These are phyloP conservation scores for Calliphora vicina DNA, from an alignment of 1,140 invertebrate genomes.

Conservation along the genomic window DNA sequence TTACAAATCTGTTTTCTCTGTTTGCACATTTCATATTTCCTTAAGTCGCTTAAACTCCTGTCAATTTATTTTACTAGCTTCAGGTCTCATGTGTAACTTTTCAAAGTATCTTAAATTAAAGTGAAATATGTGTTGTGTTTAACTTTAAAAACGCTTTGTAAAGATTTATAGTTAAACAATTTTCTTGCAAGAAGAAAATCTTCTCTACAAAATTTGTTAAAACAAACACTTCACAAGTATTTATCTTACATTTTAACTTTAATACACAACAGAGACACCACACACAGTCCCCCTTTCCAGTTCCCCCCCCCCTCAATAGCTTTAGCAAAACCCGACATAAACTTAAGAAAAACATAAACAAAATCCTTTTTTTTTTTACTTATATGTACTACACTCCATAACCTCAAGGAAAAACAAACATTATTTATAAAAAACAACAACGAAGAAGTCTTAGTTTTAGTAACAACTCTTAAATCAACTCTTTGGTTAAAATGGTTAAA, in stretches of 20 bases:
- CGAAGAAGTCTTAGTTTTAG: neutral
- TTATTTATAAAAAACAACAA: neutral
- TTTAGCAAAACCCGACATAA: neutral
- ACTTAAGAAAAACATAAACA: neutral
- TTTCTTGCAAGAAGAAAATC: neutral
- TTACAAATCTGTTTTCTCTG: too few species aligned
- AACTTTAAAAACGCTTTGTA: neutral
- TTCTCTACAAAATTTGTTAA: neutral
- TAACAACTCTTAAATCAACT: neutral
- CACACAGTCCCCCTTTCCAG: too few species aligned
- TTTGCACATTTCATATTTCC: too few species aligned
- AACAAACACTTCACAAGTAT: neutral
- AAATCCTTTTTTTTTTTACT: too few species aligned
- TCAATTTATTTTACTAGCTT: too few species aligned
- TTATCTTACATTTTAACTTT: neutral
- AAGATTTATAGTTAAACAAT: slow-evolving; percentile 1
- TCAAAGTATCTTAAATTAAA: too few species aligned
- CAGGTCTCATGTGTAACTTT: too few species aligned
- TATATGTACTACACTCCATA: too few species aligned
- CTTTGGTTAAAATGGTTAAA: neutral
- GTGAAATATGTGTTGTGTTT: neutral
- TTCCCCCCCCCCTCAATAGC: too few species aligned
- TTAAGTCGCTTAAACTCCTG: too few species aligned
- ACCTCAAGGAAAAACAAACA: neutral
- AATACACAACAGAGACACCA: neutral